Base-by-base conservation (phyloP, 2,888 invertebrate genomes). In the Melipona bicolor region DNA sequence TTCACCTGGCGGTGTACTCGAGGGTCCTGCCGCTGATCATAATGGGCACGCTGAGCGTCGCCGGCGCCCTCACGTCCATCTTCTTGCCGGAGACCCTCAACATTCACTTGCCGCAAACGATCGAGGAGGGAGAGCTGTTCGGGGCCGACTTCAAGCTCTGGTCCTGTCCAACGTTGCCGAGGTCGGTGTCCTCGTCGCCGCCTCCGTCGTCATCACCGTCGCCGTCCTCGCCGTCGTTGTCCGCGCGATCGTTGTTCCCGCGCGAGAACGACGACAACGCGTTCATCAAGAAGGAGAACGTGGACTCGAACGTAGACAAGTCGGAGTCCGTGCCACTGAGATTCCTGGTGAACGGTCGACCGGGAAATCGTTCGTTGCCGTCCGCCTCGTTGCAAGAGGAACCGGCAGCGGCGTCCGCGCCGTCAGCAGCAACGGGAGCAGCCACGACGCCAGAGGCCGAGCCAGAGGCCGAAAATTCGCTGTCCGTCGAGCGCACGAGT, bases 11-110 rank as follows among this genome's bases (percentile, higher is more conserved):
- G 0, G 95, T 95, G 1, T 96, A 96, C 93, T 95, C 95, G 67
- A 95, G 95, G 89, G 95, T 96, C 0, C 93, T 96, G 15, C 96
- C 96, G 0, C 93, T 96, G 64, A 95, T 95, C 69, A 95, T 96
- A 50, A 96, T 96, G 95, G 96, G 96, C 3, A 93, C 96, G 0
- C 92, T 96, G 52, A 96, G 96, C 86, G 93, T 96, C 4, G 93
- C 95, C 50, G 96, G 96, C 0, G 96, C 96, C 0, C 88, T 96
- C 11, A 95, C 95, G 1, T 96, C 96, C 0, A 94, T 96, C 3
- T 96, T 96, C 88, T 93, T 96, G 3, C 96, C 96, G 0, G 96
- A 96, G 91, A 96, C 96, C 0, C 94, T 96, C 56, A 96, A 96
- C 90, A 96, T 96, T 81, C 96, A 96, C 0, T 92, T 96, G 65